Evolutionary conservation across 2,888 invertebrate species (phyloP), one percentile per base, ranked within the genome.

Genomic region (Sinotaia quadrata): DNA sequence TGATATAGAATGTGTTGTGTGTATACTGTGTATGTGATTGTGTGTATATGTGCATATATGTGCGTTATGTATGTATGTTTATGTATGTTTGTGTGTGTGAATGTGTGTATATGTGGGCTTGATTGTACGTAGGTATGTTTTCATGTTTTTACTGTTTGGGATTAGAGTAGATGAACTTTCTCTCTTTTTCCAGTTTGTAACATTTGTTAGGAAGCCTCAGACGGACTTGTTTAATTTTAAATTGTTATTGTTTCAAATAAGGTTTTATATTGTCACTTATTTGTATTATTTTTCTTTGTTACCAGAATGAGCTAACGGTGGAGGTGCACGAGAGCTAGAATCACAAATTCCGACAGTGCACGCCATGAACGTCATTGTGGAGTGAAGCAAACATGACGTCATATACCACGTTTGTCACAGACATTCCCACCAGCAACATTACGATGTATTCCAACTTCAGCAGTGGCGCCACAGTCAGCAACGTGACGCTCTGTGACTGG

Each of bases 401-500:
- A 4, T 0, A 31, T 29, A 15, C 33, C 31, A 15, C 29, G 18
- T 34, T 41, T 31, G 29, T 37, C 33, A 41, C 49, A n/a, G 34
- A 61, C 12, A 36, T 33, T 21, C 47, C 60, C 12, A 33, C 56
- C 34, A n/a, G 18, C 34, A n/a, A 58, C 31, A 33, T 41, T 7
- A 36, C 31, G 33, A 7, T 56, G 10, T 37, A 36, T 21, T 37
- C 12, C 37, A 31, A 24, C 52, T 12, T 27, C 33, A 41, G 57
- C 10, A 44, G 67, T 12, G 33, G n/a, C 8, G 7, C 27, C 18
- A 12, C 27, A 4, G 36, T 44, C n/a, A 33, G 21, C 41, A 56
- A 66, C 41, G 33, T 60, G 18, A 68, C 62, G 7, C 56, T 37
- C 31, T 71, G 66, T 47, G 12, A 66, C 12, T 65, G 66, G 60